Percentiles rank a stretch among this genome's conserved stretches.
These are phyloP conservation scores for Phrynosoma blainvillii DNA, from an alignment of 2,113 vertebrate species.

Conservation along the genomic window DNA sequence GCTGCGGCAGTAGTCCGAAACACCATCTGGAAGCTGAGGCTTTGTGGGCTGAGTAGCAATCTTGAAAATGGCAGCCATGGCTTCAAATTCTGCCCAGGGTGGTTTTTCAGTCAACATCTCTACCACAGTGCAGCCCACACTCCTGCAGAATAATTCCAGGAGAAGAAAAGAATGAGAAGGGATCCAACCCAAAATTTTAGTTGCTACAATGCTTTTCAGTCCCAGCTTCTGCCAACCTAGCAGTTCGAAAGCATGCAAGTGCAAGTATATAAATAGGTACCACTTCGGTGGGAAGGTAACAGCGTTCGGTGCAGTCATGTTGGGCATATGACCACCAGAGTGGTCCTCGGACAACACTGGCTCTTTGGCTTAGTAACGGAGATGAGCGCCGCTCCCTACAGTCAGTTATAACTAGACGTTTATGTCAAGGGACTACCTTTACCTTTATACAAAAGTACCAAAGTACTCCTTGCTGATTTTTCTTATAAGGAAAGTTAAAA, in stretches of 20 bases:
- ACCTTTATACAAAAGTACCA: too few species aligned
- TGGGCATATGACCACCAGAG: too few species aligned
- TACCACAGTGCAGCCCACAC: conserved; percentile 90
- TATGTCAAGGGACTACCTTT: too few species aligned
- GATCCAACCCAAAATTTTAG: not conserved
- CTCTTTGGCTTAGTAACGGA: too few species aligned
- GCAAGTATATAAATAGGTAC: too few species aligned
- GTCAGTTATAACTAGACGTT: too few species aligned
- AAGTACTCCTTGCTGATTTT: not conserved
- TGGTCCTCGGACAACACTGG: too few species aligned
- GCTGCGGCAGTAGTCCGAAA: conserved; percentile 84
- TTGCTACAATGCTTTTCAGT: not conserved
- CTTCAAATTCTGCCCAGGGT: conserved; percentile 91
- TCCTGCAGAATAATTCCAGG: conserved; percentile 72
- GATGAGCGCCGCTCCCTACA: too few species aligned
- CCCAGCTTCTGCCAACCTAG: too few species aligned
- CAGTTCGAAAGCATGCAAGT: too few species aligned
- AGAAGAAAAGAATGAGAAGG: conserved; percentile 23
- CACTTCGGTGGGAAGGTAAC: too few species aligned
- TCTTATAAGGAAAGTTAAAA: not conserved
- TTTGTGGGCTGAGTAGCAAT: conserved; percentile 92
- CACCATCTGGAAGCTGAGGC: conserved; percentile 83
- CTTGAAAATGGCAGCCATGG: conserved; percentile 93
- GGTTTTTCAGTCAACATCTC: conserved; percentile 94
- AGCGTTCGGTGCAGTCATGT: too few species aligned